Evolutionary conservation across 2,888 invertebrate genomes (phyloP).

Genomic region (Agrenia bidenticulata): DNA sequence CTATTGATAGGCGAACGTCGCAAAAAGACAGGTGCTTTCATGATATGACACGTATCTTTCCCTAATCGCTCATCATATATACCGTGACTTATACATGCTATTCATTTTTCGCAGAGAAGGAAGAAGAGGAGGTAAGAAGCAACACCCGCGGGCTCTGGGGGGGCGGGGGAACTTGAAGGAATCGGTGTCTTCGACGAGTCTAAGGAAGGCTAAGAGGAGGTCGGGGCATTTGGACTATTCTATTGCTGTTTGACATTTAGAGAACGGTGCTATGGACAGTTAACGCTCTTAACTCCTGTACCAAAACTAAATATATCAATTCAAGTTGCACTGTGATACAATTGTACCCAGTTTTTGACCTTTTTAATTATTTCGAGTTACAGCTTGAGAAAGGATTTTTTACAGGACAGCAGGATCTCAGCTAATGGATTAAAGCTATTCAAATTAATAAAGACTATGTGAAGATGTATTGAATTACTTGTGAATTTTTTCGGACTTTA

Average conservation of each 20-base stretch:
- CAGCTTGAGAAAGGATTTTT: no score
- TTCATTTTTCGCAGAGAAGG: constrained; percentile 10
- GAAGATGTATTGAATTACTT: no score
- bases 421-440: no score
- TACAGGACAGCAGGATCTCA: no score
- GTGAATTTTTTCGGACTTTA: no score
- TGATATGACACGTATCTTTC: no score
- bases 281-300: no score
- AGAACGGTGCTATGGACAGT: not conserved
- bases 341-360: not conserved
- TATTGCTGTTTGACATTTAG: constrained; percentile 41
- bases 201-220: constrained; percentile 25
- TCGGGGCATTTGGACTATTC: constrained; percentile 38
- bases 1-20: constrained; percentile 1
- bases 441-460: no score
- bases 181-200: constrained; percentile 9
- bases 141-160: constrained; percentile 15
- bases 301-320: no score
- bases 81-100: no score
- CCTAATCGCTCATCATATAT: no score
- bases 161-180: constrained; percentile 15
- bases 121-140: constrained; percentile 23
- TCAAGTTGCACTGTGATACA: constrained; percentile 2
- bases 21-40: constrained; percentile 12
- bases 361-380: no score